Evolutionary conservation across 92 coral and sea anemone species (phyloP).

Genomic region (Palythoa heliodiscus): DNA sequence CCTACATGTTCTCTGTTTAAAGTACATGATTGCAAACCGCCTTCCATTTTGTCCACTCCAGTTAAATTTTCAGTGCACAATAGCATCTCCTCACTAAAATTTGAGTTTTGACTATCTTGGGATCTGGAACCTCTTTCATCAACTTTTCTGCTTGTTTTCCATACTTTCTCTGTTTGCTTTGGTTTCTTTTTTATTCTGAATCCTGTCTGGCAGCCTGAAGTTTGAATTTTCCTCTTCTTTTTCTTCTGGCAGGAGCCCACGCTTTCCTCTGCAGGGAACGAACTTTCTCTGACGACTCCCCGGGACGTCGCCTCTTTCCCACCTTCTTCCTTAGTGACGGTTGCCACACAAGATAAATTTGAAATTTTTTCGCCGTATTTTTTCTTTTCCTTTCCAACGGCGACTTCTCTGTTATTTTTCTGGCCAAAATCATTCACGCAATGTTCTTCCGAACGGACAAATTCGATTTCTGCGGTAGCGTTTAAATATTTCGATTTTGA

Average conservation of each 20-base stretch:
- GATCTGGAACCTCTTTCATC: neutral
- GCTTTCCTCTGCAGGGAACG: neutral
- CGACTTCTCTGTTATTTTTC: neutral
- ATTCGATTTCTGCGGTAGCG: neutral
- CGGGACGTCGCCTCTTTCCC: neutral
- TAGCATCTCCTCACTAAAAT: neutral
- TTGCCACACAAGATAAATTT: neutral
- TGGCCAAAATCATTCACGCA: conserved; percentile 2
- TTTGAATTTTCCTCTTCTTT: conserved; percentile 49
- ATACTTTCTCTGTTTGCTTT: conserved; percentile 7
- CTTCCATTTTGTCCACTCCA: neutral
- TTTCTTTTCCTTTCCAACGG: neutral
- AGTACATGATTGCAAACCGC: neutral
- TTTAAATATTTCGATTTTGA: conserved; percentile 11
- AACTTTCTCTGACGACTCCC: neutral
- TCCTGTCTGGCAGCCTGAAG: conserved; percentile 85
- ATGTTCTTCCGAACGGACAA: neutral
- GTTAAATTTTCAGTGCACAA: conserved; percentile 14
- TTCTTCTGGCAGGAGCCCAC: conserved; percentile 44
- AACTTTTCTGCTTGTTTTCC: neutral
- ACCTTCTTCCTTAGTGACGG: neutral
- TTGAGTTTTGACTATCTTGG: neutral
- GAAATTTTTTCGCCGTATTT: conserved; percentile 10
- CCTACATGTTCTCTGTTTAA: neutral
- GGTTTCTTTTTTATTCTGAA: conserved; percentile 78